Percentiles rank a stretch among this genome's conserved stretches.
Conservation (phyloP, 1,140 invertebrate species). For the Drosophila santomea region DNA sequence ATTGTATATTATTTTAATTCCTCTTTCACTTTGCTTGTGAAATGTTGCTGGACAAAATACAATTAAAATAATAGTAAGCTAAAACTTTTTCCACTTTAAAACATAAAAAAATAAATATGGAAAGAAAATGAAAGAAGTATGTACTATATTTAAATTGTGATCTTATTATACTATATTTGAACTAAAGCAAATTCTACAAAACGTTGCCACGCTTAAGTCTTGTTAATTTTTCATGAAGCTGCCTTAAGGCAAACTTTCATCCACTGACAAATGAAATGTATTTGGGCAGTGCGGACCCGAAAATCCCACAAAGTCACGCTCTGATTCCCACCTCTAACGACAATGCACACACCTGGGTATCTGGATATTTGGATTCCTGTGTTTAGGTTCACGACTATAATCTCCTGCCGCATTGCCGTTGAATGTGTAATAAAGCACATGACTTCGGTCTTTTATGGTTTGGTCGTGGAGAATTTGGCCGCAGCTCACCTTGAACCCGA, state of each 20-base stretch:
- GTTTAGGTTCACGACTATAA: slow-evolving; percentile 36
- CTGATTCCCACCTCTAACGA: slow-evolving; percentile 38
- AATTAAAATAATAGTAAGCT: no score
- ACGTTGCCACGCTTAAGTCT: no score
- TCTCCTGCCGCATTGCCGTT: slow-evolving; percentile 76
- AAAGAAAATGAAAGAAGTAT: no score
- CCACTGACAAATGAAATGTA: slow-evolving; percentile 20
- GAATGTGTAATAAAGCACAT: slow-evolving; percentile 80
- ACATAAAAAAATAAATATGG: no score
- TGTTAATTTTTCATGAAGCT: not conserved
- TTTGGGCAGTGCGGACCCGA: not conserved
- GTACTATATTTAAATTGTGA: no score
- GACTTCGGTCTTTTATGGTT: slow-evolving; percentile 71
- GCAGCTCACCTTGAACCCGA: slow-evolving; percentile 49
- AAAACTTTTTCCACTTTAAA: no score
- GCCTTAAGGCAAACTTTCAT: not conserved
- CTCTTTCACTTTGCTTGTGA: not conserved
- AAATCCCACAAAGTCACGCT: slow-evolving; percentile 40
- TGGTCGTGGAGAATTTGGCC: slow-evolving; percentile 59
- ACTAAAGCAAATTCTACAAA: no score
- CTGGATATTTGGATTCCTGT: slow-evolving; percentile 4
- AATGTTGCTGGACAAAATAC: no score
- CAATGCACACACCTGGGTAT: slow-evolving; percentile 32
- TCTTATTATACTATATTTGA: no score
- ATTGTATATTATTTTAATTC: not conserved